These are phyloP conservation scores for Taurulus bubalis DNA, from an alignment of 2,113 vertebrate species.

Conservation along the genomic window DNA sequence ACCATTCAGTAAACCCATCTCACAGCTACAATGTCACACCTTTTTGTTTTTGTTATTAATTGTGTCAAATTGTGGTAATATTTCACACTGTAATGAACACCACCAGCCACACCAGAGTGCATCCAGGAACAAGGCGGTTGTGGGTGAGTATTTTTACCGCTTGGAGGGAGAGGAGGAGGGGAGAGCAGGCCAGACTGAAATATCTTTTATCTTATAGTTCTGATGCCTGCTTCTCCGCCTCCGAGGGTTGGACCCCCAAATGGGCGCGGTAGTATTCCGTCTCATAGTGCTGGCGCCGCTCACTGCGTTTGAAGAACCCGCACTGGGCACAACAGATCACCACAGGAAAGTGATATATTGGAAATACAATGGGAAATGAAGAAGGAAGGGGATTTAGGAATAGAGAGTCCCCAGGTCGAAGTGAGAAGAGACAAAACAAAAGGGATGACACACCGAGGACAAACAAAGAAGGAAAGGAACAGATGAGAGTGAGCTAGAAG, in stretches of 20 bases:
- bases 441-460: constrained; percentile 27
- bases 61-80: constrained; percentile 6
- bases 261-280: constrained; percentile 90
- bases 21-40: neutral
- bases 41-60: neutral
- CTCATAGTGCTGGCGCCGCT: constrained; percentile 83
- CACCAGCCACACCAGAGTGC: constrained; percentile 44
- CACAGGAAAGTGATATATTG: neutral
- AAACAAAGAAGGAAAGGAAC: constrained; percentile 40
- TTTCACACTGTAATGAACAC: constrained; percentile 51
- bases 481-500: constrained; percentile 44
- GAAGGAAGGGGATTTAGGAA: constrained; percentile 35
- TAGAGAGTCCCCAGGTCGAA: constrained; percentile 15
- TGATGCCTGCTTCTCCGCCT: constrained; percentile 85
- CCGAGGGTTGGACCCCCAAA: constrained; percentile 91
- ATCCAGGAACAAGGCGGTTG: constrained; percentile 30
- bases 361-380: constrained; percentile 25
- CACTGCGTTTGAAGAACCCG: constrained; percentile 91
- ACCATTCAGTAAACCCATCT: neutral
- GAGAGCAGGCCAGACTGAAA: constrained; percentile 75
- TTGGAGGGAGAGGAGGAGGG: constrained; percentile 72
- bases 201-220: constrained; percentile 77
- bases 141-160: constrained; percentile 68
- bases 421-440: constrained; percentile 37
- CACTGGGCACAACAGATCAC: constrained; percentile 81